Percentiles rank a stretch among this genome's conserved stretches.
phyloP scores from a whole-genome alignment of 2,888 invertebrate species.

The Drosophila cracens region DNA sequence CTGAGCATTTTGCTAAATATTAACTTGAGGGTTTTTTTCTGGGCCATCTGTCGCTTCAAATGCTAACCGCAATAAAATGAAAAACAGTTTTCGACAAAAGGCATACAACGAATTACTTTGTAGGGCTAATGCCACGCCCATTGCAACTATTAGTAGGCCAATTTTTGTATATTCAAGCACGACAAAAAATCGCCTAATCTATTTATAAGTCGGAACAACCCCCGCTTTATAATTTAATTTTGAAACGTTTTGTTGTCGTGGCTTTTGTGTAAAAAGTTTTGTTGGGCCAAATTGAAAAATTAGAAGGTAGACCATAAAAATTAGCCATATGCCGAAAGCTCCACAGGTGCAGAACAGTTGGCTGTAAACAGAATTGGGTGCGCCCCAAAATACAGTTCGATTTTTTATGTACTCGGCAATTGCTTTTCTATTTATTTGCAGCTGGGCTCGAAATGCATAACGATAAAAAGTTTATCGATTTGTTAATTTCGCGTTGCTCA shows the following conservation, averaged over 20 bases:
- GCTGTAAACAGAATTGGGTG: constrained; percentile 5
- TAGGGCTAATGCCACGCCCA: constrained; percentile 47
- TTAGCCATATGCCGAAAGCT: constrained; percentile 67
- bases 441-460: constrained; percentile 58
- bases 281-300: constrained; percentile 57
- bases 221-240: constrained; percentile 59
- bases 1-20: not conserved
- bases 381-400: constrained; percentile 14
- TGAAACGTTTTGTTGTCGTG: constrained; percentile 38
- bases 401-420: constrained; percentile 54
- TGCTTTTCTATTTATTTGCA: constrained; percentile 69
- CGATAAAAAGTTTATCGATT: constrained; percentile 80
- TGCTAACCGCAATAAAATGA: constrained; percentile 32
- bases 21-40: constrained; percentile 2
- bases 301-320: constrained; percentile 58
- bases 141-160: constrained; percentile 53
- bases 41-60: constrained; percentile 34
- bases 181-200: constrained; percentile 59
- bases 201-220: constrained; percentile 52
- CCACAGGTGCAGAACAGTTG: constrained; percentile 62
- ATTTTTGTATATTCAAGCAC: constrained; percentile 30
- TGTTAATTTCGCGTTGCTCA: constrained; percentile 68
- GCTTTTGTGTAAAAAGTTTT: constrained; percentile 53
- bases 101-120: constrained; percentile 19
- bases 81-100: not conserved